Evolutionary conservation across 2,113 vertebrate species (phyloP).

Genomic region (Isichthys henryi): DNA sequence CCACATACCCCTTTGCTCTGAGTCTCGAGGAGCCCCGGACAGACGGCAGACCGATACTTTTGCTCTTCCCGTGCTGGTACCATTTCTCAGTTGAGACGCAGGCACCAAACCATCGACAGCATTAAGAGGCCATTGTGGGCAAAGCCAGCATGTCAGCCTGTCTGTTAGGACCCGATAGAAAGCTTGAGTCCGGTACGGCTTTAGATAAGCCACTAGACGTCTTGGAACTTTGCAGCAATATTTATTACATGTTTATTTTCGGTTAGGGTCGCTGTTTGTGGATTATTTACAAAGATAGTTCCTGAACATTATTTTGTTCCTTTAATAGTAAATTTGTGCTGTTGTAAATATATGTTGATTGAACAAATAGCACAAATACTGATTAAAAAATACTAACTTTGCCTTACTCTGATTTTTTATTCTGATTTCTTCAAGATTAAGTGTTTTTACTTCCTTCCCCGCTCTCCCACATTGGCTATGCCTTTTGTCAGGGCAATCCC

Average conservation of each 20-base stretch:
- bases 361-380: not conserved
- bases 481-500: constrained; percentile 51
- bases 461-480: constrained; percentile 39
- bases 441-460: constrained; percentile 41
- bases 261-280: constrained; percentile 33
- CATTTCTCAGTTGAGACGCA: constrained; percentile 73
- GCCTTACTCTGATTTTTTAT: constrained; percentile 47
- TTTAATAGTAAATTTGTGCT: not conserved
- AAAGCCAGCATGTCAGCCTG: constrained; percentile 62
- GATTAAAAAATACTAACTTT: constrained; percentile 13
- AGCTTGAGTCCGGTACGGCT: constrained; percentile 56
- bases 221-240: constrained; percentile 56
- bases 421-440: constrained; percentile 62
- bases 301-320: constrained; percentile 2
- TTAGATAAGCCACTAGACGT: constrained; percentile 68
- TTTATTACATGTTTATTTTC: constrained; percentile 47
- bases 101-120: constrained; percentile 74
- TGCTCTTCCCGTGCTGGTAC: constrained; percentile 61
- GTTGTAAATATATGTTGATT: not conserved
- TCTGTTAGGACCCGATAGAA: constrained; percentile 68
- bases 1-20: constrained; percentile 48
- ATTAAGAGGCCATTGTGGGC: constrained; percentile 67
- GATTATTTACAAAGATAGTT: not conserved
- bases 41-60: constrained; percentile 69
- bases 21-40: constrained; percentile 50